Evolutionary conservation across 2,888 invertebrate genomes (phyloP).

Genomic region (Pilophorus perplexus): DNA sequence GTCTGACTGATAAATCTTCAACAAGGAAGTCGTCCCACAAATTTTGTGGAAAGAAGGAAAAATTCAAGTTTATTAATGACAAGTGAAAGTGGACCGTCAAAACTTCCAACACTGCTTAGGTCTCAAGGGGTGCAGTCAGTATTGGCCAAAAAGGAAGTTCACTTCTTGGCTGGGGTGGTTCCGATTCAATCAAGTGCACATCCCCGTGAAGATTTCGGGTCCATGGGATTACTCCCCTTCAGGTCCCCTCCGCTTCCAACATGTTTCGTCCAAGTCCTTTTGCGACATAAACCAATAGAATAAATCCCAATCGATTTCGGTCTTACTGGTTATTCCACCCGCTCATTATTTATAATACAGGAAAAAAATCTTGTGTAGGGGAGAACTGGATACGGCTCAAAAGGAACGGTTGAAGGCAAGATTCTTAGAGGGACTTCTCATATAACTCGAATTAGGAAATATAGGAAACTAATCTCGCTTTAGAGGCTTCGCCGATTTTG

Average conservation of each 20-base stretch:
- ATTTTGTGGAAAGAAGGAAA: too few species aligned
- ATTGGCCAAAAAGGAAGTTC: too few species aligned
- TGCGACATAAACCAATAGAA: slow-evolving; percentile 37
- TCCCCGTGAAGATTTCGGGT: slow-evolving; percentile 39
- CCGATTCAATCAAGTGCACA: slow-evolving; percentile 42
- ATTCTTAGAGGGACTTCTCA: not conserved
- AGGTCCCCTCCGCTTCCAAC: too few species aligned
- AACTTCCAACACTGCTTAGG: too few species aligned
- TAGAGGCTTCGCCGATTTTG: not conserved
- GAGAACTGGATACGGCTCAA: slow-evolving; percentile 2
- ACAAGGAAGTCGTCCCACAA: too few species aligned
- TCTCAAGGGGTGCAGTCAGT: too few species aligned
- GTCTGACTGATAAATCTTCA: too few species aligned
- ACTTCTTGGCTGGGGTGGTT: slow-evolving; percentile 3
- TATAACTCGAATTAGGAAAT: slow-evolving; percentile 29
- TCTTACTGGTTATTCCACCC: slow-evolving; percentile 36
- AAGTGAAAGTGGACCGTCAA: too few species aligned
- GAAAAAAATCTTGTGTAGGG: not conserved
- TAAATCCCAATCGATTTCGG: slow-evolving; percentile 40
- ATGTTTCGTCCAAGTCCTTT: slow-evolving; percentile 18
- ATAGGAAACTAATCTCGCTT: not conserved
- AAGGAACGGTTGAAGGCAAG: slow-evolving; percentile 8
- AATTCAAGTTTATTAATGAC: too few species aligned
- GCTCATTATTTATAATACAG: slow-evolving; percentile 40
- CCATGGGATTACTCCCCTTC: slow-evolving; percentile 19